Percentiles rank a stretch among this genome's conserved stretches.
Evolutionary conservation across 2,797 vertebrate species (phyloP).

Genomic region (Lates japonicus): DNA sequence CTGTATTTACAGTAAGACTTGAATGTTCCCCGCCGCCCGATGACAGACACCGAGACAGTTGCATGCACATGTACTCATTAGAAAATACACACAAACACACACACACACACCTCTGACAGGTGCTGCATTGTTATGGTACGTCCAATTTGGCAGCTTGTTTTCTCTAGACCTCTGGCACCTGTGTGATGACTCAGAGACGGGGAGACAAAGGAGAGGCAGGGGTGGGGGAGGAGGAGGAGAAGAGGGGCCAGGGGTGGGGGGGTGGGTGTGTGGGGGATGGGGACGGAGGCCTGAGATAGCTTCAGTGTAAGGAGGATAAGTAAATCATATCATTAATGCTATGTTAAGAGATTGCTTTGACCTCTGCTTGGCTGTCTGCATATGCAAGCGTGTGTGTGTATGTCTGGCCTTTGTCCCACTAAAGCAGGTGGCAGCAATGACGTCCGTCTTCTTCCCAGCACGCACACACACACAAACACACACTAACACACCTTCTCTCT

Average conservation of each 20-base stretch:
- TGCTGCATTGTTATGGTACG: slow-evolving; percentile 78
- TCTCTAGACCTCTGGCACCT: slow-evolving; percentile 76
- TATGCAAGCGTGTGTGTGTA: slow-evolving; percentile 60
- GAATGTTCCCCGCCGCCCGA: slow-evolving; percentile 64
- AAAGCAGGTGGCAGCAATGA: slow-evolving; percentile 86
- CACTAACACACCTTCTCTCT: slow-evolving; percentile 25
- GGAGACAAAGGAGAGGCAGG: slow-evolving; percentile 71
- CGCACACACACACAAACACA: slow-evolving; percentile 18
- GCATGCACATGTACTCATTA: slow-evolving; percentile 66
- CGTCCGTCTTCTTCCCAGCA: slow-evolving; percentile 73
- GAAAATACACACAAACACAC: slow-evolving; percentile 56
- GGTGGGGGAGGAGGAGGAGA: slow-evolving; percentile 26
- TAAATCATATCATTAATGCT: slow-evolving; percentile 78
- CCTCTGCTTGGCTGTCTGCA: slow-evolving; percentile 75
- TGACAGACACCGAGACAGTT: slow-evolving; percentile 73
- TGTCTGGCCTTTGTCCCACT: slow-evolving; percentile 72
- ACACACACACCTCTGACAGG: slow-evolving; percentile 55
- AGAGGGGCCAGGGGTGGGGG: no score
- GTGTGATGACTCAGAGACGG: slow-evolving; percentile 78
- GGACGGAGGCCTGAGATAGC: slow-evolving; percentile 51
- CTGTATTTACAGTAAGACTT: slow-evolving; percentile 73
- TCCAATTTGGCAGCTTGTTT: slow-evolving; percentile 81
- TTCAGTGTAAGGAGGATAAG: slow-evolving; percentile 69
- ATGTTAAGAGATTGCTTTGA: slow-evolving; percentile 78
- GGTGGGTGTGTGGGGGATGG: no score